Evolutionary conservation across 2,888 invertebrate species (phyloP), one percentile per base, ranked within the genome.

Genomic region (Achlya flavicornis): DNA sequence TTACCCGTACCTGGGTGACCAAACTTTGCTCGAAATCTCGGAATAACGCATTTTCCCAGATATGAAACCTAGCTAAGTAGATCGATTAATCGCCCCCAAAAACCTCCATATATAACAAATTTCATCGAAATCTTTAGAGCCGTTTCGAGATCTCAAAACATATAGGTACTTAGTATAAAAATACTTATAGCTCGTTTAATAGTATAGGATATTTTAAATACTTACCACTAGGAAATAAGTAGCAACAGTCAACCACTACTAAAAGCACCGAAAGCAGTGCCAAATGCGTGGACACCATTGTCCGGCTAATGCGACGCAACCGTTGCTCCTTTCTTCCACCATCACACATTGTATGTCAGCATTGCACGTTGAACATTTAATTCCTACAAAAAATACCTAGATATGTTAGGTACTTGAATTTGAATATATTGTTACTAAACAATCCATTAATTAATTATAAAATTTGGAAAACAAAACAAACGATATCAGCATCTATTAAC

Each of bases 211-310:
- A n/a, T n/a, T n/a, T n/a, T n/a, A n/a, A n/a, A n/a, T 70, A 73
- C 90, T 87, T 83, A 94, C 94, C 94, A 84, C 91, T 94, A 41
- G 94, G 94, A 72, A 94, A 94, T 35, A 94, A 81, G 78, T 94
- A 94, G 85, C 94, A 94, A 73, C 91, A 89, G 58, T 85, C 81
- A 68, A 84, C 80, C 71, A 81, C 79, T 66, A 83, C 81, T 62
- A 88, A 77, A 67, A 89, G 72, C 72, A 82, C 71, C 60, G 81
- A 73, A 48, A 89, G 72, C 71, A 85, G 71, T 62, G 75, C 75
- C 68, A 77, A 76, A 69, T 75, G 76, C 65, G 71, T 74, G 67
- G 81, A 80, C 80, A 88, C 76, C 91, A 91, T 90, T 76, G 80
- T 87, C 82, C 79, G 75, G 77, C 75, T 67, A 67, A 67, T 70